Percentiles rank a stretch among this genome's conserved stretches.
phyloP scores from a whole-genome alignment of 2,888 invertebrate genomes.

The Deroplatys truncata region DNA sequence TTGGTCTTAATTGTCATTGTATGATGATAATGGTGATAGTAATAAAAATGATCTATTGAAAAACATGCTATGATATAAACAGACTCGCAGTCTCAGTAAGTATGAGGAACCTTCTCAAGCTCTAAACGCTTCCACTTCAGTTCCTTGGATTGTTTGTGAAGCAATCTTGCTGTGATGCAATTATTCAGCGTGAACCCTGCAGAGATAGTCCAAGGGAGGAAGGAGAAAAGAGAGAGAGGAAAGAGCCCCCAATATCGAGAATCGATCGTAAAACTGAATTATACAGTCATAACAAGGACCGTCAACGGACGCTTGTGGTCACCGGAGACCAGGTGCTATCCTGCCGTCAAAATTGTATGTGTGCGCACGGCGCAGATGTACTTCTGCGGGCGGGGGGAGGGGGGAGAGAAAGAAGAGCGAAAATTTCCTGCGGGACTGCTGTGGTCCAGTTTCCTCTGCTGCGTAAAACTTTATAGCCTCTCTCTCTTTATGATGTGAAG shows the following conservation, averaged over 20 bases:
- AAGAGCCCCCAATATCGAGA: neutral
- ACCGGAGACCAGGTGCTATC: neutral
- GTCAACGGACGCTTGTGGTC: neutral
- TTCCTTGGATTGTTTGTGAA: neutral
- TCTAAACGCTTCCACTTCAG: neutral
- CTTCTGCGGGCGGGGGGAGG: neutral
- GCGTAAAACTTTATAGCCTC: neutral
- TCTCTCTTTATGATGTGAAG: neutral
- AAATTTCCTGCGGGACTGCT: neutral
- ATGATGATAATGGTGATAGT: no score
- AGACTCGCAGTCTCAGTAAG: no score
- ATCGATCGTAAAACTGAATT: neutral
- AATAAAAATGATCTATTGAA: no score
- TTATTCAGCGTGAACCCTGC: neutral
- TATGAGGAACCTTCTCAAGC: neutral
- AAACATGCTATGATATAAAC: no score
- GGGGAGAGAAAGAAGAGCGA: neutral
- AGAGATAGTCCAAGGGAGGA: neutral
- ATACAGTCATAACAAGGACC: neutral
- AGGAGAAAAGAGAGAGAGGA: neutral
- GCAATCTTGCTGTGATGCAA: neutral
- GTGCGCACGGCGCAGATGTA: neutral
- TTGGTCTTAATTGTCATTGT: no score
- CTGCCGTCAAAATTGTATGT: neutral
- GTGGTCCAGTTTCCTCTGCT: neutral